Conservation (phyloP, 2,113 vertebrate genomes). For the Chaetura pelagica region DNA sequence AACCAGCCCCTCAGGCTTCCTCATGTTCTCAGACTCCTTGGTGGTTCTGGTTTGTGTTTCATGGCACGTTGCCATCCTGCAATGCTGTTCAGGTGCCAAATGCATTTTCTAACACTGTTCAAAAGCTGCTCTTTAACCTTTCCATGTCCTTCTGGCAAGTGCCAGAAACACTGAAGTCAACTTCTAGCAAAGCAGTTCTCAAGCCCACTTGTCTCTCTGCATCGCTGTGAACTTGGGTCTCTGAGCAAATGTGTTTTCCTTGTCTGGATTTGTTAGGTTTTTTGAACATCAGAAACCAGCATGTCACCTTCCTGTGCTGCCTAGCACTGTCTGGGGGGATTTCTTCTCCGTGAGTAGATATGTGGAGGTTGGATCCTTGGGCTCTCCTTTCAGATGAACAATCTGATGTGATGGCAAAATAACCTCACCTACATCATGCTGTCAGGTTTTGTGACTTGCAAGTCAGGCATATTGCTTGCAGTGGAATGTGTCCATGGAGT, state of each 20-base stretch:
- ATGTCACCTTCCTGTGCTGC: accelerated
- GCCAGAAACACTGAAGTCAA: neutral
- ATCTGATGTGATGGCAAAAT: accelerated
- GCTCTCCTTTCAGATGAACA: accelerated
- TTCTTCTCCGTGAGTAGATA: neutral
- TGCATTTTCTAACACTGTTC: neutral
- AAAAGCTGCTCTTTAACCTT: neutral
- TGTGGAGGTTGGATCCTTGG: neutral
- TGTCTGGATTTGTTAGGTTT: neutral
- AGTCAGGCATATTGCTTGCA: neutral
- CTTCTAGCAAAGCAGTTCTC: neutral
- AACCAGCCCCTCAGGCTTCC: neutral
- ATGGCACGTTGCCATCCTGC: accelerated
- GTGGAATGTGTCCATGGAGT: neutral
- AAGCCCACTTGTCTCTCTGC: accelerated
- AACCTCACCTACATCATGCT: accelerated
- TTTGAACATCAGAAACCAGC: neutral
- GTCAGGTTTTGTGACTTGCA: neutral
- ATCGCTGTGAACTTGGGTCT: neutral
- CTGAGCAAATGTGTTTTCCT: neutral
- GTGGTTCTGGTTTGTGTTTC: neutral
- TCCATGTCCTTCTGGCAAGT: neutral
- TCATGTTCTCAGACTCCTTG: accelerated
- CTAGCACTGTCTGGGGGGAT: accelerated
- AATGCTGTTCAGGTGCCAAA: neutral